Conservation (phyloP, 1,140 invertebrate genomes). For the Zaprionus taronus region DNA sequence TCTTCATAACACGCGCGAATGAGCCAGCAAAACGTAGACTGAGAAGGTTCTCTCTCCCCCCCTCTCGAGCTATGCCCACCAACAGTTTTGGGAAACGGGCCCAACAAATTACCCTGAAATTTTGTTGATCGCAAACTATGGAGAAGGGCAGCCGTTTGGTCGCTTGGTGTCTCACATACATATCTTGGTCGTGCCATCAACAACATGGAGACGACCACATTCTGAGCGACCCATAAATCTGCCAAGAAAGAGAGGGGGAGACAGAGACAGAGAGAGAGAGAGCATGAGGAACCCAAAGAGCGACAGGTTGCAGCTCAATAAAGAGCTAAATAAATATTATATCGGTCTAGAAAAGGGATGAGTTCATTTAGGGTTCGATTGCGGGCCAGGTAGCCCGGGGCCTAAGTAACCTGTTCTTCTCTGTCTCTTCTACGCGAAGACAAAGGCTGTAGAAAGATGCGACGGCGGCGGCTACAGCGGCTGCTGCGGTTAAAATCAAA, state of each 20-base stretch:
- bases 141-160: conserved; percentile 18
- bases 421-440: background rate
- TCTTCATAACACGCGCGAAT: conserved; percentile 82
- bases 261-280: conserved; percentile 12
- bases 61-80: conserved; percentile 59
- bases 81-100: conserved; percentile 64
- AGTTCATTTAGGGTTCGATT: conserved; percentile 72
- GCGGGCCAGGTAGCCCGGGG: conserved; percentile 42
- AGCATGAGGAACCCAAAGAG: conserved; percentile 37
- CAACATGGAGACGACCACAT: conserved; percentile 40
- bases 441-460: conserved; percentile 24
- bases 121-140: conserved; percentile 38
- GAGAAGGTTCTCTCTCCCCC: conserved; percentile 3
- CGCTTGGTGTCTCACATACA: conserved; percentile 30
- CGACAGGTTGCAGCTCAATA: conserved; percentile 81
- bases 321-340: conserved; percentile 81
- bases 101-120: conserved; percentile 81
- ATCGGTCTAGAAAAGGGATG: conserved; percentile 71
- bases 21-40: conserved; percentile 34
- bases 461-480: conserved; percentile 22
- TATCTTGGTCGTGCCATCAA: conserved; percentile 61
- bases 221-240: conserved; percentile 67
- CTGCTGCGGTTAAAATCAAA: conserved; percentile 72
- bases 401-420: conserved; percentile 58
- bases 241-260: conserved; percentile 43